Evolutionary conservation across 53 echinoderm and acorn worm species (phyloP).

Genomic region (Zoroaster sp.): DNA sequence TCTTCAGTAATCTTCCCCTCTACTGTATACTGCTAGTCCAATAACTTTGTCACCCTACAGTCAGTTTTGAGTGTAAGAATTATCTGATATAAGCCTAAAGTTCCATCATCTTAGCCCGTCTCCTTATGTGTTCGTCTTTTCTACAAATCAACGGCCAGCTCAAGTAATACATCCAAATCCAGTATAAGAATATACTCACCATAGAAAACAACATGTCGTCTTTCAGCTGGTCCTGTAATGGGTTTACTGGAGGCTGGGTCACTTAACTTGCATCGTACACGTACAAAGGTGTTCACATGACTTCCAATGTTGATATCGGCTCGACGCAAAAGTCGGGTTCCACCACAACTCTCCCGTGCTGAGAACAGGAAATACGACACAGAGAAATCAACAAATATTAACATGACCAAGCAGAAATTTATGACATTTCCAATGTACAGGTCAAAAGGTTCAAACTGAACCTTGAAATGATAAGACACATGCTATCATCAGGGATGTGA

Average conservation of each 20-base stretch:
- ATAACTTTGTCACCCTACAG: no score
- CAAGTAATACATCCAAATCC: no score
- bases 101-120: no score
- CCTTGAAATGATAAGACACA: background rate
- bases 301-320: conserved; percentile 90
- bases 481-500: no score
- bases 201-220: conserved; percentile 77
- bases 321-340: conserved; percentile 80
- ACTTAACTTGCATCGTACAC: conserved; percentile 78
- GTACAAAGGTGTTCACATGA: conserved; percentile 76
- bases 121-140: no score
- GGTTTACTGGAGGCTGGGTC: conserved; percentile 78
- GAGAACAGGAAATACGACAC: background rate
- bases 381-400: background rate
- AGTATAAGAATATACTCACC: conserved; percentile 66
- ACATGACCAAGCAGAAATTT: background rate
- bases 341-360: conserved; percentile 90
- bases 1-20: no score
- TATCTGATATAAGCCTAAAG: no score
- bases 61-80: no score
- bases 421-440: background rate
- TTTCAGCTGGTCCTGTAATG: conserved; percentile 63
- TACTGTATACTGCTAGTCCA: no score
- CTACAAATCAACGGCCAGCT: no score
- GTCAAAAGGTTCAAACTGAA: background rate